A percentile compares a stretch with the other conserved stretches of the same genome.
phyloP scores from a whole-genome alignment of 2,113 vertebrate genomes.

The Oryctolagus cuniculus region mOryCun1.1 NC_091439.1:23847501-23848000 shows the following conservation, averaged over 20 bases:
- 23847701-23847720: background rate
- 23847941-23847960: background rate
- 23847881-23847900: background rate
- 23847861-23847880: background rate
- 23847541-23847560: too few relatives aligned
- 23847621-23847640: too few relatives aligned
- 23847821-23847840: background rate
- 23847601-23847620: too few relatives aligned
- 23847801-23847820: background rate
- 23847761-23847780: background rate
- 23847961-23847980: background rate
- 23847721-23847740: background rate
- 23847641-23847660: too few relatives aligned
- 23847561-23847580: too few relatives aligned
- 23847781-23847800: background rate
- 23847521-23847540: too few relatives aligned
- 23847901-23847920: background rate
- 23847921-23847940: background rate
- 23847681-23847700: too few relatives aligned
- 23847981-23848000: background rate
- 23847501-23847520: too few relatives aligned
- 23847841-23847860: background rate
- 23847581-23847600: too few relatives aligned
- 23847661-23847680: too few relatives aligned
- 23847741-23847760: background rate